Base-by-base conservation (phyloP, 2,888 invertebrate genomes). In the Dicyrtoma fusca region DNA sequence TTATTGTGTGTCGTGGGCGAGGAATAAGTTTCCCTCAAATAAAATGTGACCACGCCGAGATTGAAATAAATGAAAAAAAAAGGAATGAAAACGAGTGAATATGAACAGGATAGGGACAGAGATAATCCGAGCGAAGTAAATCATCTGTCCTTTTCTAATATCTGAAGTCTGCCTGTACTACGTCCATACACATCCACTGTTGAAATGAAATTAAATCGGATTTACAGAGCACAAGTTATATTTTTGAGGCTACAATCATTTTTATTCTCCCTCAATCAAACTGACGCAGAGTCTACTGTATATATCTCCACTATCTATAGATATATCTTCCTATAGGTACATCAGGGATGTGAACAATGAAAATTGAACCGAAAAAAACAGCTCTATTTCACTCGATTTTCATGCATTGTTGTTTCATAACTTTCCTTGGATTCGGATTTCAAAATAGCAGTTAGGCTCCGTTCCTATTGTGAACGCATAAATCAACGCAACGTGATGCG, bases 41-140 rank as follows among this genome's bases (percentile, higher is more conserved):
- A 66, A 53, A 66, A 66, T 66, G 66, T 66, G 66, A 66, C 55
- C 42, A 44, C 8, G 45, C 10, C 42, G 14, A 55, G 53, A 55
- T n/a, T 42, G 53, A 66, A 65, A 51, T 49, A 47, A 42, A 19
- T 61, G 23, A 34, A 59, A 21, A 65, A n/a, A n/a, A 66, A 65
- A 51, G 49, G 25, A 42, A 19, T 61, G 23, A 34, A 51, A 49
- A 11, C 21, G 17, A 25, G 66, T 66, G 53, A 53, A 34, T 5
- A 61, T 19, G 42, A 34, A 19, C 3, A 34, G 8, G 3, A 34
- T 34, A 34, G 3, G 34, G 34, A 34, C 34, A 42, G 53, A 69
- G 61, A 69, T 69, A 69, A 69, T 69, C 69, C 69, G 69, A 69
- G 69, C 69, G 69, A 49, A 61, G 61, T 68, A 68, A 69, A 69